Conservation (phyloP, 1,140 invertebrate species). For the Homalodisca vitripennis region DNA sequence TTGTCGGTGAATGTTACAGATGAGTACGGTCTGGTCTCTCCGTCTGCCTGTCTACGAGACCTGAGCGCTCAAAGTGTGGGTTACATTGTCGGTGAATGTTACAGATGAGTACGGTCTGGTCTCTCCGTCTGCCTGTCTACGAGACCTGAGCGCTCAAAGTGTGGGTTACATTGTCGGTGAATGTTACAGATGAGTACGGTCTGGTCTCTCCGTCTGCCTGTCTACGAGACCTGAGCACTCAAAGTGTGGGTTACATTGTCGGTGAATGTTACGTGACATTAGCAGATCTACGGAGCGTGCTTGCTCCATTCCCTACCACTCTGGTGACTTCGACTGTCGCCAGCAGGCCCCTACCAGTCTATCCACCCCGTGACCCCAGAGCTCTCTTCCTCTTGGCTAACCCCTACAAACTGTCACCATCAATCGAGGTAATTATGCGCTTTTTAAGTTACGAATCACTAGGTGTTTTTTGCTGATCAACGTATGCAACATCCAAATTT, state of each 20-base stretch:
- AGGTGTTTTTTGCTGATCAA: too few species aligned
- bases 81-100: not conserved
- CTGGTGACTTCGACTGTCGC: not conserved
- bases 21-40: not conserved
- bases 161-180: too few species aligned
- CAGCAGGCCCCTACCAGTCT: not conserved
- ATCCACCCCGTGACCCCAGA: not conserved
- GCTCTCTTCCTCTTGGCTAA: conserved; percentile 1
- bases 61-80: not conserved
- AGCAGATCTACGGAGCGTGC: not conserved
- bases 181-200: too few species aligned
- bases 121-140: too few species aligned
- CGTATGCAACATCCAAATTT: too few species aligned
- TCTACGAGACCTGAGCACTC: too few species aligned
- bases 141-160: too few species aligned
- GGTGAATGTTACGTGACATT: not conserved
- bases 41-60: not conserved
- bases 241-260: too few species aligned
- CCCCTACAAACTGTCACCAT: conserved; percentile 2
- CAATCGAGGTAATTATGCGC: conserved; percentile 1
- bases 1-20: too few species aligned
- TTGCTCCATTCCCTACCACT: not conserved
- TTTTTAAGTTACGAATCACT: too few species aligned
- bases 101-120: too few species aligned
- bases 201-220: too few species aligned